Conservation (phyloP, 2,113 vertebrate genomes). For the Pungitius pungitius region DNA sequence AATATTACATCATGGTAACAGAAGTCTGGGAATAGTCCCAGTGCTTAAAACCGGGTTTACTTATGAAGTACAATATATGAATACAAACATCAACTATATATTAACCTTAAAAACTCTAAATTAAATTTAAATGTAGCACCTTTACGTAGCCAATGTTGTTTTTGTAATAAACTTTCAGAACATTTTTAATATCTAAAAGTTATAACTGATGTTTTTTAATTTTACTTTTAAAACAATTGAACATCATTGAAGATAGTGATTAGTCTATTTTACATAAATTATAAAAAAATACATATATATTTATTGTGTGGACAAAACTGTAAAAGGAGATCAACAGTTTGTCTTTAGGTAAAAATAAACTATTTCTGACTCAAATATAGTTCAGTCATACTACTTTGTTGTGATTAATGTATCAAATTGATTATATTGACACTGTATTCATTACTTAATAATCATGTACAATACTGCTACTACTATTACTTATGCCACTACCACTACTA, state of each 20-base stretch:
- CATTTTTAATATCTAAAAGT: too few species aligned
- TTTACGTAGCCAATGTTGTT: background rate
- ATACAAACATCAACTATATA: background rate
- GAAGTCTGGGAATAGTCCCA: background rate
- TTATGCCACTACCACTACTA: background rate
- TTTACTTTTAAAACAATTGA: background rate
- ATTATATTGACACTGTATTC: background rate
- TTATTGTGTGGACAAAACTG: background rate
- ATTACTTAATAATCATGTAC: background rate
- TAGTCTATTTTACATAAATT: background rate
- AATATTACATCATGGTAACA: background rate
- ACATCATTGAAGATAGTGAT: background rate
- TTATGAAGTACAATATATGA: background rate
- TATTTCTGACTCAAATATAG: background rate
- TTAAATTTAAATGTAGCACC: too few species aligned
- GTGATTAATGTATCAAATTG: background rate
- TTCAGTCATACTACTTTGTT: background rate
- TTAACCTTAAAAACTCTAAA: background rate
- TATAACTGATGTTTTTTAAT: background rate
- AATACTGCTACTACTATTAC: background rate
- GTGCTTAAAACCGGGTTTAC: background rate
- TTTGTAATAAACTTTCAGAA: background rate
- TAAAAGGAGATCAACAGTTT: background rate
- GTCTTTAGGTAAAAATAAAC: background rate
- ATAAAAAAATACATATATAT: background rate